These are phyloP conservation scores for Corythornis vintsioides DNA, from an alignment of 2,113 vertebrate species.

Conservation along the genomic window DNA sequence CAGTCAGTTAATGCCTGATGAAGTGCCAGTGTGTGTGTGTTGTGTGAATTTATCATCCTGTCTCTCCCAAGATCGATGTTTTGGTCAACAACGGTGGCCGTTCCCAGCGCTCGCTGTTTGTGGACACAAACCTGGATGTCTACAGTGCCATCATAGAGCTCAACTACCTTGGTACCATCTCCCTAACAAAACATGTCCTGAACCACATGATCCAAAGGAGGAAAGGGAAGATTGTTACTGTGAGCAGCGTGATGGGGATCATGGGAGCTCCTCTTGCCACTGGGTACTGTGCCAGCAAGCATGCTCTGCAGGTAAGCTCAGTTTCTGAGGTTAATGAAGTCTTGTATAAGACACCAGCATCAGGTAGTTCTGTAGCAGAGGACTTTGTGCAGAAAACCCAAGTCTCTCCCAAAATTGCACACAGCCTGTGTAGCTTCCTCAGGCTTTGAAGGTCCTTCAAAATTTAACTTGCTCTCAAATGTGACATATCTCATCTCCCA, in stretches of 20 bases:
- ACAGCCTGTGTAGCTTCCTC: neutral
- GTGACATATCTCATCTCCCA: neutral
- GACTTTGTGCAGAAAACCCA: neutral
- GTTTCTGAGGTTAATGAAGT: neutral
- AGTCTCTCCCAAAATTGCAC: neutral
- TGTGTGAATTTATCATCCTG: neutral
- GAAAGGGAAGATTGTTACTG: conserved; percentile 84
- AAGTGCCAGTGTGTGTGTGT: neutral
- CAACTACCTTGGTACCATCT: conserved; percentile 92
- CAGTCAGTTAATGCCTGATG: neutral
- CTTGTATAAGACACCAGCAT: neutral
- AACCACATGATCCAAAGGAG: conserved; percentile 87
- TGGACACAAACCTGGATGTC: conserved; percentile 86
- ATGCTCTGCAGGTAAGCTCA: conserved; percentile 86
- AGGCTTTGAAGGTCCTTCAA: neutral
- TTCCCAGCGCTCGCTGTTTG: conserved; percentile 86
- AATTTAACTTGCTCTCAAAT: neutral
- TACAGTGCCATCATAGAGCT: conserved; percentile 87
- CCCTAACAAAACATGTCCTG: conserved; percentile 89
- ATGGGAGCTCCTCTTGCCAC: conserved; percentile 79
- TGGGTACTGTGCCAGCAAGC: conserved; percentile 92
- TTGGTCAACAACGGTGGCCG: conserved; percentile 92
- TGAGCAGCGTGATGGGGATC: conserved; percentile 88
- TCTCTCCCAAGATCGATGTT: conserved; percentile 83
- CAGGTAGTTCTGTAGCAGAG: neutral